Evolutionary conservation across 2,888 invertebrate species (phyloP).

Genomic region (Ashinkailepas kermadecensis): DNA sequence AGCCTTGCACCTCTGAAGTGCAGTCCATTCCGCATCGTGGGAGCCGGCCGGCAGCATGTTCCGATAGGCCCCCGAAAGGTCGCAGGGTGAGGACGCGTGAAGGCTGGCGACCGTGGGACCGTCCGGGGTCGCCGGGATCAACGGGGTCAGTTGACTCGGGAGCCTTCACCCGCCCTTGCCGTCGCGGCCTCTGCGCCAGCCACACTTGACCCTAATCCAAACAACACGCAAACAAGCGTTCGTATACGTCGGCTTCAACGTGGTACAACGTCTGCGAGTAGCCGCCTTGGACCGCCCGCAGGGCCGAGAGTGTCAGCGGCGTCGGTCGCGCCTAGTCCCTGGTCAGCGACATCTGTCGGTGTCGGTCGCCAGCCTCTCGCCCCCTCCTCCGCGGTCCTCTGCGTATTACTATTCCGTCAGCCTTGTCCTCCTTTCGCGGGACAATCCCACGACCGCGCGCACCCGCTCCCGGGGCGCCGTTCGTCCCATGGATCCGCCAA

Average conservation of each 20-base stretch:
- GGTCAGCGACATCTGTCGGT: not conserved
- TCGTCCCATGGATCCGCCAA: not conserved
- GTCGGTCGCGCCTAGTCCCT: too few species aligned
- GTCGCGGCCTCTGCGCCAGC: too few species aligned
- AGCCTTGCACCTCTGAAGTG: too few species aligned
- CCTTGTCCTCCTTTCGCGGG: constrained; percentile 1
- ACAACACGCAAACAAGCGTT: too few species aligned
- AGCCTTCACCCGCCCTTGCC: too few species aligned
- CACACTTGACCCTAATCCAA: too few species aligned
- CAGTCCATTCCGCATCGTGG: not conserved
- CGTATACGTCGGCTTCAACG: too few species aligned
- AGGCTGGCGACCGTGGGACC: not conserved
- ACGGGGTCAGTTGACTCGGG: too few species aligned
- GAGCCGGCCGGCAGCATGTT: not conserved
- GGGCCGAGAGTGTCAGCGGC: not conserved
- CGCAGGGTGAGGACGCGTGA: not conserved
- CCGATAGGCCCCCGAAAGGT: not conserved
- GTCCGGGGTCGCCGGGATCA: too few species aligned
- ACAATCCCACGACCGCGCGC: not conserved
- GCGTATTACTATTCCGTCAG: not conserved
- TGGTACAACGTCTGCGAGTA: too few species aligned
- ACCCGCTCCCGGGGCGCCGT: not conserved
- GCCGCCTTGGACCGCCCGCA: too few species aligned
- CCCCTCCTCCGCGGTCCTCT: not conserved
- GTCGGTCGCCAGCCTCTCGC: not conserved